Percentiles rank a stretch among this genome's conserved stretches.
Evolutionary conservation across 2,797 vertebrate genomes (phyloP).

Genomic region (Intellagama lesueurii): DNA sequence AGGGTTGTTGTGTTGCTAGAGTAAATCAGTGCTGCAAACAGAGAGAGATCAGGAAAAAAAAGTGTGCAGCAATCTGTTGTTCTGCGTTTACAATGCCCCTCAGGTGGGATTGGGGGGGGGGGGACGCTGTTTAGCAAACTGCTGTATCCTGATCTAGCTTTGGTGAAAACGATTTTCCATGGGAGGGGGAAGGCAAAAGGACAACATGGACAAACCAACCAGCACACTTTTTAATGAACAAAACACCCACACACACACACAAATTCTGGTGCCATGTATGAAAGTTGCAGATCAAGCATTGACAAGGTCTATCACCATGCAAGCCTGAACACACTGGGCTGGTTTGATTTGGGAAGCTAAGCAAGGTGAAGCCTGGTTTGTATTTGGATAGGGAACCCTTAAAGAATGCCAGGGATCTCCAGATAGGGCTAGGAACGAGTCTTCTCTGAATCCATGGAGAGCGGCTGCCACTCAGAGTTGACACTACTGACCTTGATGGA

Average conservation of each 20-base stretch:
- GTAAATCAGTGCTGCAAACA: conserved; percentile 32
- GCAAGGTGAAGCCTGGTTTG: too few species aligned
- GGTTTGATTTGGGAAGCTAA: too few species aligned
- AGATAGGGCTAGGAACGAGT: too few species aligned
- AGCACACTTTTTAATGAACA: too few species aligned
- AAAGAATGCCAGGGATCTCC: too few species aligned
- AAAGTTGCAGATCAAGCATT: background rate
- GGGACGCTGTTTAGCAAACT: background rate
- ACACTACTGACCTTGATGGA: too few species aligned
- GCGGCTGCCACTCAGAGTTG: too few species aligned
- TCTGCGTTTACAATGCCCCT: background rate
- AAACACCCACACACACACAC: background rate
- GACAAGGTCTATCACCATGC: background rate
- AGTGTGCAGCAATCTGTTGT: background rate
- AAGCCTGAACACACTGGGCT: background rate
- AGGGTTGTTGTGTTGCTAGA: conserved; percentile 28
- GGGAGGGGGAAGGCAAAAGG: too few species aligned
- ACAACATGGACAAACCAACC: too few species aligned
- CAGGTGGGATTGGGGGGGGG: background rate
- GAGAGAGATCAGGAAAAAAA: conserved; percentile 36
- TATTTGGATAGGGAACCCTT: too few species aligned
- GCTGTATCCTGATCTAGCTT: background rate
- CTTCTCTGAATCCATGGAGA: too few species aligned
- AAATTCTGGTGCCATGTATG: background rate
- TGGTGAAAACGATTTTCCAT: background rate